Evolutionary conservation across 2,113 vertebrate species (phyloP), one percentile per base, ranked within the genome.

Genomic region (Nothobranchius furzeri): DNA sequence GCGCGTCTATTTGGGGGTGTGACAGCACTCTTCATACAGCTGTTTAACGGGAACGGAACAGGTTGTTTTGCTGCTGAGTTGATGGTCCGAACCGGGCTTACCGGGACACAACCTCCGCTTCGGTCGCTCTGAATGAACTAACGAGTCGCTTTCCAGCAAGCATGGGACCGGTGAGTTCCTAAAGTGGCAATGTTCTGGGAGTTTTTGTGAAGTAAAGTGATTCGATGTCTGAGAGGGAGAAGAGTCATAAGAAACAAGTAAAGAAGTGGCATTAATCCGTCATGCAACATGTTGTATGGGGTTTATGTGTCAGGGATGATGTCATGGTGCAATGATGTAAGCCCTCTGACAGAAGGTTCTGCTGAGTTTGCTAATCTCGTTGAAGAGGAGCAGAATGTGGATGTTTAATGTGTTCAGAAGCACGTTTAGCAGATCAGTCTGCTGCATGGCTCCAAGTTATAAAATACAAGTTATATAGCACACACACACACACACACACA

Each of bases 261-360:
- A 7, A 12, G 25, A 49, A 17, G 9, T 37, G 12, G 12, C 4
- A 37, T 36, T 86, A 82, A 89, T 79, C 83, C 70, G 20, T 42
- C 12, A 42, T 58, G 53, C 79, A 78, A 69, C 66, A 73, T 80
- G 70, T 69, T 74, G 70, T 82, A 68, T 73, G 68, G 87, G 84
- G 74, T 81, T 86, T 80, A 67, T 80, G 83, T 75, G 67, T 88
- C 79, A 69, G 36, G 83, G 91, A 86, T 96, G 92, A 97, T 93
- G 95, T 98, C 95, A 97, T 92, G 88, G 88, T 90, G 92, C 93
- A 87, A 90, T 90, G 93, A 88, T 66, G 86, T 63, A 75, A 83
- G 53, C 70, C 43, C 48, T 54, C 20, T 88, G 91, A 91, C 85
- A 82, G 83, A 87, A 87, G 92, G 92, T 90, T 91, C 88, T 80